phyloP scores from a whole-genome alignment of 2,797 vertebrate genomes.

The Artibeus jamaicensis region DNA sequence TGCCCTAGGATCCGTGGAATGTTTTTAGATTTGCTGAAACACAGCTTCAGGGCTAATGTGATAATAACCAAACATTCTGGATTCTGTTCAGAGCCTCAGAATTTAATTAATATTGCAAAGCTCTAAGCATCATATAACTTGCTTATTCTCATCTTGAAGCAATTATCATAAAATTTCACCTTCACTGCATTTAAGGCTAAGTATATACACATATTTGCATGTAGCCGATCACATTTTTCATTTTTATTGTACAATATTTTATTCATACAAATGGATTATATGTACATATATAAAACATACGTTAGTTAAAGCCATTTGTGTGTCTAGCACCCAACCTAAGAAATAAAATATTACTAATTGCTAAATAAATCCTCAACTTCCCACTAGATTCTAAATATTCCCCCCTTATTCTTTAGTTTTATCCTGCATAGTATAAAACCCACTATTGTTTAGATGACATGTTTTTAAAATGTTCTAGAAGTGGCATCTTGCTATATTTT shows the following conservation, averaged over 20 bases:
- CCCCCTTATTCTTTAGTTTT: background rate
- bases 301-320: background rate
- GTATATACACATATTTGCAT: background rate
- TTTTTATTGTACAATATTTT: slow-evolving; percentile 7
- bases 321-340: background rate
- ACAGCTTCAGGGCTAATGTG: slow-evolving; percentile 58
- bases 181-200: background rate
- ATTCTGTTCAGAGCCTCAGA: slow-evolving; percentile 39
- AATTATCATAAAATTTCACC: slow-evolving; percentile 33
- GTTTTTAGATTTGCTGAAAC: slow-evolving; percentile 60
- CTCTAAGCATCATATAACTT: slow-evolving; percentile 53
- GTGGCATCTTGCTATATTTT: background rate
- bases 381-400: background rate
- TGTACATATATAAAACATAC: background rate
- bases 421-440: background rate
- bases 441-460: background rate
- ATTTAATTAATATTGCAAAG: slow-evolving; percentile 76
- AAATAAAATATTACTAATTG: background rate
- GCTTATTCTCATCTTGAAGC: slow-evolving; percentile 53
- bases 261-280: background rate
- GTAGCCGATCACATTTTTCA: background rate
- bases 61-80: slow-evolving; percentile 71
- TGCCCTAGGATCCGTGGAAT: slow-evolving; percentile 55
- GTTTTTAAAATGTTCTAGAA: background rate
- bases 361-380: background rate